Percentiles rank a stretch among this genome's conserved stretches.
These are phyloP conservation scores for Aphidius gifuensis DNA, from an alignment of 1,140 invertebrate genomes.

Conservation along the genomic window DNA sequence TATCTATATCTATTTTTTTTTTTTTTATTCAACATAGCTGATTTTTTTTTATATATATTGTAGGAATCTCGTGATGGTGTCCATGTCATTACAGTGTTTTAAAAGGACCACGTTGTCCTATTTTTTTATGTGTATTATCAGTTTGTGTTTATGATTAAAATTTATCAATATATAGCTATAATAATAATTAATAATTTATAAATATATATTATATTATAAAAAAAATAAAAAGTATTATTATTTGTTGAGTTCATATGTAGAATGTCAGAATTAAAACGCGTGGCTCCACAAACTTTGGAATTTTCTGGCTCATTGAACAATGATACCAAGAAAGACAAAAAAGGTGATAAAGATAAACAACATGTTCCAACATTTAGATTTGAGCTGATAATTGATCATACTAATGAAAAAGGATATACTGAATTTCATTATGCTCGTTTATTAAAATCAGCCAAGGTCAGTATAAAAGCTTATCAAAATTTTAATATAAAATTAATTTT, in stretches of 20 bases:
- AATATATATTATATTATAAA: neutral
- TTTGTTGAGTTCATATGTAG: conserved; percentile 23
- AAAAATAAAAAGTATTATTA: neutral
- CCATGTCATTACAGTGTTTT: conserved; percentile 41
- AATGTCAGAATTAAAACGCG: conserved; percentile 60
- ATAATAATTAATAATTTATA: neutral
- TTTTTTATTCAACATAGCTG: no score
- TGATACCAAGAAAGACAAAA: conserved; percentile 51
- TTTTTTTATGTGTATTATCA: conserved; percentile 2
- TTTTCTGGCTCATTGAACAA: conserved; percentile 45
- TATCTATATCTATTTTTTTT: no score
- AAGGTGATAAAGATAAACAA: conserved; percentile 53
- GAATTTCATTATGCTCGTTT: conserved; percentile 66
- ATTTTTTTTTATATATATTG: no score
- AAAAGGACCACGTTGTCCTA: conserved; percentile 40
- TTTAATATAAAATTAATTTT: no score
- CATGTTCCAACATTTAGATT: conserved; percentile 59
- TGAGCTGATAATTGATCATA: conserved; percentile 59
- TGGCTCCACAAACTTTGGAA: conserved; percentile 52
- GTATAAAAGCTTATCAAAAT: conserved; percentile 28
- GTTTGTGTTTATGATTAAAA: conserved; percentile 3
- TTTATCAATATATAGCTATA: conserved; percentile 3
- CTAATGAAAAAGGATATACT: conserved; percentile 64
- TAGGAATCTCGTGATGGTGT: conserved; percentile 23
- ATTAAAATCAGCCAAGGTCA: conserved; percentile 62